A percentile compares a stretch with the other conserved stretches of the same genome.
phyloP scores from a whole-genome alignment of 2,113 vertebrate species.

The Tachuris rubrigastra region DNA sequence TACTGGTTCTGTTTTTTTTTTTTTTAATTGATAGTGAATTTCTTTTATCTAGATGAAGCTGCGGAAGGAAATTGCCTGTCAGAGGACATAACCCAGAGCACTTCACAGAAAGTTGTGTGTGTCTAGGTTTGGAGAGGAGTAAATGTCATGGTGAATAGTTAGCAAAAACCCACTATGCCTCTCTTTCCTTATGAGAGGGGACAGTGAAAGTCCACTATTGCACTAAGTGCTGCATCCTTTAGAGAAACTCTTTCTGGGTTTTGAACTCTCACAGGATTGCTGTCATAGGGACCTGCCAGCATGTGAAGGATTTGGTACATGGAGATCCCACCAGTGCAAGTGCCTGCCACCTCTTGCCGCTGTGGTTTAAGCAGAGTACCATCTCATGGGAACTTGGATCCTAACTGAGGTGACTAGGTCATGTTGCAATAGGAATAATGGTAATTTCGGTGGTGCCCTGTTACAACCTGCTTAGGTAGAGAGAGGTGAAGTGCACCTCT shows the following conservation, averaged over 20 bases:
- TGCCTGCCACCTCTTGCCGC: not conserved
- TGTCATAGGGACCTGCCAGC: not conserved
- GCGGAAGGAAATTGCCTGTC: not conserved
- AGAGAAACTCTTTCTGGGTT: not conserved
- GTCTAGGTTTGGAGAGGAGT: not conserved
- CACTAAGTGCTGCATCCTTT: not conserved
- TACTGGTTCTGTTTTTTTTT: not conserved
- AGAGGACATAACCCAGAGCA: not conserved
- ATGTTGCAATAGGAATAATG: not conserved
- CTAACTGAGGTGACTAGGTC: not conserved
- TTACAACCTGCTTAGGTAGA: not conserved
- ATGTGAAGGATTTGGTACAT: not conserved
- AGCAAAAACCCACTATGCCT: not conserved
- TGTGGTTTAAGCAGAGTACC: not conserved
- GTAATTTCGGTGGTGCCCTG: not conserved
- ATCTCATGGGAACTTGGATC: not conserved
- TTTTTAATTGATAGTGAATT: not conserved
- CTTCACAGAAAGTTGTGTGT: not conserved
- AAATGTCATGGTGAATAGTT: not conserved
- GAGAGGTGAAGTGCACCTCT: not conserved
- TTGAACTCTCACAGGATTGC: not conserved
- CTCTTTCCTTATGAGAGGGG: not conserved
- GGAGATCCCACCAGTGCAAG: not conserved
- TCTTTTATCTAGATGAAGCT: not conserved
- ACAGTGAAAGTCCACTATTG: not conserved